These are phyloP conservation scores for Ophion obscuratus DNA, from an alignment of 2,888 invertebrate species.

Conservation along the genomic window DNA sequence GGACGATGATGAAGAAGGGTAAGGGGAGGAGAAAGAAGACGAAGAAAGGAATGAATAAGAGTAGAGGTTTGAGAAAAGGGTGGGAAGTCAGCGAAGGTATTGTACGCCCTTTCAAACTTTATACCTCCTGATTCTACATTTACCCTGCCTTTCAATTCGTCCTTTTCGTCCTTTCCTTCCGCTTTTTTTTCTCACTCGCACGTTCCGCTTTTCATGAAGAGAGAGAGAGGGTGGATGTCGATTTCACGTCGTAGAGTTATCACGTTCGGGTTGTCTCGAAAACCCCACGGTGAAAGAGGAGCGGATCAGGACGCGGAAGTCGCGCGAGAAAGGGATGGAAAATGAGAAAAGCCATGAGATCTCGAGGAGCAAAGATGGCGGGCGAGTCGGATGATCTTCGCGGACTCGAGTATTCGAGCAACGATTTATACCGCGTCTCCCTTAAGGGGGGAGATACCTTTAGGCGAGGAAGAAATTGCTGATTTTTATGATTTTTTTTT, in stretches of 20 bases:
- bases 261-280: neutral
- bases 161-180: slow-evolving; percentile 16
- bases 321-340: neutral
- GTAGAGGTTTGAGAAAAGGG: slow-evolving; percentile 9
- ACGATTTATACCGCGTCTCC: slow-evolving; percentile 54
- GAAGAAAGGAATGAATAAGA: slow-evolving; percentile 43
- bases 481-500: no score
- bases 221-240: slow-evolving; percentile 37
- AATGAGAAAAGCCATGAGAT: neutral
- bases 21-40: slow-evolving; percentile 16
- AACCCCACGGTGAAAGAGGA: neutral
- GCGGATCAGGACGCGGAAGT: neutral
- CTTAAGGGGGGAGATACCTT: neutral
- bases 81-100: neutral
- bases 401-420: slow-evolving; percentile 33
- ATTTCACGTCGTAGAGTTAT: slow-evolving; percentile 43
- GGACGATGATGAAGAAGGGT: slow-evolving; percentile 24
- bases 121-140: slow-evolving; percentile 3
- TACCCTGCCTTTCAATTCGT: slow-evolving; percentile 27
- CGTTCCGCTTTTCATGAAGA: neutral
- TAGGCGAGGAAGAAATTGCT: no score
- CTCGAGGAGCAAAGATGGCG: slow-evolving; percentile 10
- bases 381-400: slow-evolving; percentile 35
- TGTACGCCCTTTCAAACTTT: slow-evolving; percentile 25
- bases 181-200: neutral